These are phyloP conservation scores for Brachionichthys hirsutus DNA, from an alignment of 2,113 vertebrate genomes.

Conservation along the genomic window DNA sequence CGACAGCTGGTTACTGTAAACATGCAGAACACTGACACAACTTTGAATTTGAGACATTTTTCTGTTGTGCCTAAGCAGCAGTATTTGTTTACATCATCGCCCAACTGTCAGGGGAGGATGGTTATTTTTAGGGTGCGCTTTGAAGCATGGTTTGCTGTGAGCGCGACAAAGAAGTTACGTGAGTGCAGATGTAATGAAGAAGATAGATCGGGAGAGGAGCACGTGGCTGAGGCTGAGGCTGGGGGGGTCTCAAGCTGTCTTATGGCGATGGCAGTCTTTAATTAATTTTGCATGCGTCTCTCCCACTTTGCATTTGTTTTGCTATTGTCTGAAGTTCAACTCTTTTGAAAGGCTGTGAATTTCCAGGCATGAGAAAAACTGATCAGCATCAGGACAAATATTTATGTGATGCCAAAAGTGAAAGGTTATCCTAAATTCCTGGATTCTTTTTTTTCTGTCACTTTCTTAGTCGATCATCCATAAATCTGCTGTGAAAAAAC, in stretches of 20 bases:
- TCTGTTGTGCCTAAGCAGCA: conserved; percentile 52
- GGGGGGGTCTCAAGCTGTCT: conserved; percentile 43
- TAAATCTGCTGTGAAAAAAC: too few species aligned
- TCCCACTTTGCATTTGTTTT: conserved; percentile 60
- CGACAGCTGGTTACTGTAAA: conserved; percentile 34
- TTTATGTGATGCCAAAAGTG: conserved; percentile 13
- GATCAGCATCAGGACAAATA: conserved; percentile 20
- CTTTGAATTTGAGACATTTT: conserved; percentile 32
- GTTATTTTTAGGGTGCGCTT: conserved; percentile 71
- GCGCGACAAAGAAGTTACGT: conserved; percentile 52
- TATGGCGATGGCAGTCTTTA: conserved; percentile 59
- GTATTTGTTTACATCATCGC: conserved; percentile 70
- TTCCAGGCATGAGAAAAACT: conserved; percentile 38
- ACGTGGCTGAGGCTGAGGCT: conserved; percentile 7
- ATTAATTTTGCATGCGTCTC: conserved; percentile 74
- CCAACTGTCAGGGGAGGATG: conserved; percentile 56
- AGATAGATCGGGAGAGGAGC: conserved; percentile 10
- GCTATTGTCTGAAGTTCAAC: conserved; percentile 55
- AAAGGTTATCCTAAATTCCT: conserved; percentile 18
- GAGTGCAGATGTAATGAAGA: conserved; percentile 46
- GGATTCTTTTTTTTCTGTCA: too few species aligned
- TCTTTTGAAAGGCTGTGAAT: conserved; percentile 59
- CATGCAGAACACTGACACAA: conserved; percentile 25
- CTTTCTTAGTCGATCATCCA: too few species aligned
- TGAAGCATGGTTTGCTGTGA: conserved; percentile 58